Evolutionary conservation across 2,113 vertebrate species (phyloP).

Genomic region (Arothron firmamentum): DNA sequence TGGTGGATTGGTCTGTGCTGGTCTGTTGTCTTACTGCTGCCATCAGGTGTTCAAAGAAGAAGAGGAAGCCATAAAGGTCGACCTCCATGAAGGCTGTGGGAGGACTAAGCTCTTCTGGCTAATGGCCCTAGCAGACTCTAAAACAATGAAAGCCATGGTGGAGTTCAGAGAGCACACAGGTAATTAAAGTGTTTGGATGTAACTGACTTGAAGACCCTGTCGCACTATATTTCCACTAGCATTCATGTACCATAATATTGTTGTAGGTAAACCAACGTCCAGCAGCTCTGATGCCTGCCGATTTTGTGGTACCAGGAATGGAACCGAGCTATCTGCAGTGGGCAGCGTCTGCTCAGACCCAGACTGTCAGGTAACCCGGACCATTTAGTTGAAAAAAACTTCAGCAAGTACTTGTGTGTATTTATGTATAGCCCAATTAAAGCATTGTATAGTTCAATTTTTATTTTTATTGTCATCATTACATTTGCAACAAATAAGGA

Average conservation of each 20-base stretch:
- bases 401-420: background rate
- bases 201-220: background rate
- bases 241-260: slow-evolving; percentile 6
- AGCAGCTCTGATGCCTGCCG: slow-evolving; percentile 96
- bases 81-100: slow-evolving; percentile 97
- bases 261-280: slow-evolving; percentile 89
- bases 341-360: slow-evolving; percentile 95
- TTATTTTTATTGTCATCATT: too few species aligned
- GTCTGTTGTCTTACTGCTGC: background rate
- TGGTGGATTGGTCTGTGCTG: background rate
- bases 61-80: slow-evolving; percentile 98
- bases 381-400: background rate
- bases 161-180: slow-evolving; percentile 99
- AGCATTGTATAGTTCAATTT: too few species aligned
- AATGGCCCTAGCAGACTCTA: slow-evolving; percentile 97
- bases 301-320: slow-evolving; percentile 94
- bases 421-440: too few species aligned
- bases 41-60: slow-evolving; percentile 97
- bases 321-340: slow-evolving; percentile 93
- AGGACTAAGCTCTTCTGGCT: slow-evolving; percentile 98
- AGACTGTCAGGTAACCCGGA: slow-evolving; percentile 88
- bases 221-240: background rate
- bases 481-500: too few species aligned
- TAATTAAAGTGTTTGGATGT: slow-evolving; percentile 50
- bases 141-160: slow-evolving; percentile 99